These are phyloP conservation scores for Eilema griseolum DNA, from an alignment of 2,888 invertebrate genomes.

Conservation along the genomic window DNA sequence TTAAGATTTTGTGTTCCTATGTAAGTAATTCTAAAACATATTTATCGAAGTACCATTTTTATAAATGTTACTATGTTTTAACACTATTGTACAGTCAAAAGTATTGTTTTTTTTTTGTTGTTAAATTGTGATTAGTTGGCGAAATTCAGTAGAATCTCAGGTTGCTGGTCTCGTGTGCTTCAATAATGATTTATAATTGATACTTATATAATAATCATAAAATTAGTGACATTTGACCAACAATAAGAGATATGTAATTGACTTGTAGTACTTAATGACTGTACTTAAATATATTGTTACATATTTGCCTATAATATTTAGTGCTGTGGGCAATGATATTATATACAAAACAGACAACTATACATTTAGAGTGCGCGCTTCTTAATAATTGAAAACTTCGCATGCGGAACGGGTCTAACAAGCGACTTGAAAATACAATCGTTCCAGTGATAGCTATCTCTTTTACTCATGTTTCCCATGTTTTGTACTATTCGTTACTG, in stretches of 20 bases:
- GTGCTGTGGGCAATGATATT: background rate
- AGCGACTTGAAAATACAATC: background rate
- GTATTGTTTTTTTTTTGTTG: constrained; percentile 6
- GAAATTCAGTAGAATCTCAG: constrained; percentile 55
- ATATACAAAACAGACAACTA: background rate
- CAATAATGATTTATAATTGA: constrained; percentile 11
- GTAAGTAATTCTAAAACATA: constrained; percentile 65
- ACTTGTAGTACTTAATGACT: constrained; percentile 45
- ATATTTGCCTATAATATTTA: constrained; percentile 10
- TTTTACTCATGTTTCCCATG: background rate
- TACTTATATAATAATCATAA: background rate
- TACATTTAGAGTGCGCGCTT: background rate
- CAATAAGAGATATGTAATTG: constrained; percentile 8
- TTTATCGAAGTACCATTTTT: constrained; percentile 64
- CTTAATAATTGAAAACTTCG: background rate
- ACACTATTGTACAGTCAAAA: constrained; percentile 23
- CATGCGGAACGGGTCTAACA: background rate
- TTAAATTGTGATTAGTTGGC: constrained; percentile 14
- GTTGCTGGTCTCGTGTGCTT: constrained; percentile 25
- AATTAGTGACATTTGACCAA: constrained; percentile 13
- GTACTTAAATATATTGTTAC: constrained; percentile 36
- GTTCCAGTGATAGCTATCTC: background rate
- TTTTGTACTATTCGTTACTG: background rate
- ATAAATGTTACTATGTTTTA: constrained; percentile 37
- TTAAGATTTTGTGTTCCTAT: constrained; percentile 79